These are phyloP conservation scores for Pseudopodoces humilis DNA, from an alignment of 2,113 vertebrate species.

Conservation along the genomic window DNA sequence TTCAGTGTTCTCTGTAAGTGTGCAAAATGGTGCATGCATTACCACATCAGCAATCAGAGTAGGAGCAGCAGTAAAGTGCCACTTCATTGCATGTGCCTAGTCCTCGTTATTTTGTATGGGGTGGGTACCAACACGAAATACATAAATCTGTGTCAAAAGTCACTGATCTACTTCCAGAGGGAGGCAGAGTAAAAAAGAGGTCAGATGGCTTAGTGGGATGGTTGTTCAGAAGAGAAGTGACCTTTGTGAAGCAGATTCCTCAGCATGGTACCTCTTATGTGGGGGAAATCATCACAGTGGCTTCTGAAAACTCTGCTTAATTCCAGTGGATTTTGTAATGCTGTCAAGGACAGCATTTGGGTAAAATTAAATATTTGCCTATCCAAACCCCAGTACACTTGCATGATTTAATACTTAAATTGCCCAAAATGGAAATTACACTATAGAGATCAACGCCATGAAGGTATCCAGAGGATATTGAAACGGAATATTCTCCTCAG, in stretches of 20 bases:
- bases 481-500: not conserved
- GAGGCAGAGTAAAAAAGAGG: not conserved
- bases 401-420: not conserved
- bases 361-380: not conserved
- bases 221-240: not conserved
- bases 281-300: not conserved
- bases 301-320: not conserved
- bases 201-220: not conserved
- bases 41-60: conserved; percentile 39
- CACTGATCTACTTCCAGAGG: not conserved
- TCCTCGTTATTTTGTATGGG: not conserved
- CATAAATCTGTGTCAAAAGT: not conserved
- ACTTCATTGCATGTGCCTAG: conserved; percentile 19
- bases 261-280: not conserved
- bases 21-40: conserved; percentile 69
- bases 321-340: not conserved
- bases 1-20: conserved; percentile 25
- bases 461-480: not conserved
- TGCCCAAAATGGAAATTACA: not conserved
- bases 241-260: not conserved
- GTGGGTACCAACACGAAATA: not conserved
- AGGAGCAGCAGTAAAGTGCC: conserved; percentile 52
- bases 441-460: not conserved
- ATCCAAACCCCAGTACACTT: not conserved
- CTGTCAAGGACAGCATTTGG: not conserved